phyloP scores from a whole-genome alignment of 1,140 invertebrate species.

The Pseudomyrmex concolor region DNA sequence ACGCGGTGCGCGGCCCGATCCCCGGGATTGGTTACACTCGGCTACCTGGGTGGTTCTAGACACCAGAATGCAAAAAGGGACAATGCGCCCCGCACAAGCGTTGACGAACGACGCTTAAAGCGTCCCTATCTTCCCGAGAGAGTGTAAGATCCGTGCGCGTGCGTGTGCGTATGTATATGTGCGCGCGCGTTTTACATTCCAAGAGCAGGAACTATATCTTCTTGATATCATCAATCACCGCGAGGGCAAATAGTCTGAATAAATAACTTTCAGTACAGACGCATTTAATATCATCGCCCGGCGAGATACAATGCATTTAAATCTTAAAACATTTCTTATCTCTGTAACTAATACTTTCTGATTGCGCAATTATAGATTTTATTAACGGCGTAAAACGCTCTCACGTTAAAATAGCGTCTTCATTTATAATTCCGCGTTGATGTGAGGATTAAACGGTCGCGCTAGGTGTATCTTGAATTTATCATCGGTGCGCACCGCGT shows the following conservation, averaged over 20 bases:
- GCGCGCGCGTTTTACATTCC: neutral
- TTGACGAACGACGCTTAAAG: constrained; percentile 45
- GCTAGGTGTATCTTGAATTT: constrained; percentile 10
- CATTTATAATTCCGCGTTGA: neutral
- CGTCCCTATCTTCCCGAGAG: constrained; percentile 9
- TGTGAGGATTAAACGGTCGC: neutral
- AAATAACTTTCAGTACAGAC: neutral
- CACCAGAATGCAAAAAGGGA: constrained; percentile 55
- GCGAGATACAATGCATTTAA: neutral
- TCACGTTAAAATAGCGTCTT: neutral
- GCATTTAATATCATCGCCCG: neutral
- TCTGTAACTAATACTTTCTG: neutral
- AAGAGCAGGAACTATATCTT: neutral
- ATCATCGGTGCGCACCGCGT: neutral
- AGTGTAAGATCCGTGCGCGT: neutral
- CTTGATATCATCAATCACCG: neutral
- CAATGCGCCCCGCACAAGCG: constrained; percentile 14
- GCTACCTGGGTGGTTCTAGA: constrained; percentile 72
- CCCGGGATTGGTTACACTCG: constrained; percentile 67
- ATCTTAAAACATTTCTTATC: neutral
- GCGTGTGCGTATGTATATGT: neutral
- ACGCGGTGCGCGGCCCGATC: constrained; percentile 44
- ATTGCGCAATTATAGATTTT: neutral
- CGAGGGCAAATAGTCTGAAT: neutral
- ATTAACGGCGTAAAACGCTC: neutral